phyloP scores from a whole-genome alignment of 1,140 invertebrate species.

The Sitophilus oryzae region DNA sequence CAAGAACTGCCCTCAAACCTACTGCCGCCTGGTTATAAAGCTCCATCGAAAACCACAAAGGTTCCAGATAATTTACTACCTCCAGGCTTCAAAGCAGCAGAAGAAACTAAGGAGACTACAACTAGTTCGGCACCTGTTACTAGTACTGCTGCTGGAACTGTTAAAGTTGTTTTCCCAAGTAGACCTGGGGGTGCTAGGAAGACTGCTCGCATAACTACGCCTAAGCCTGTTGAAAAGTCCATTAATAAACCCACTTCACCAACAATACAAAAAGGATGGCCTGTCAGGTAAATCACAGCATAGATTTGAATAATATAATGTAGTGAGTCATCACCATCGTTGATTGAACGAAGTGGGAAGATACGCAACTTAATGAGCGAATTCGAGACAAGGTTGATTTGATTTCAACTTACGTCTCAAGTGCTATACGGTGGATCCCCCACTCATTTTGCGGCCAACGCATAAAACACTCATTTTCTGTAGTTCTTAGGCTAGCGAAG shows the following conservation, averaged over 20 bases:
- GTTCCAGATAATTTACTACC: constrained; percentile 46
- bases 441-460: too few species aligned
- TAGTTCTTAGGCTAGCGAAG: too few species aligned
- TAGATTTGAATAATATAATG: background rate
- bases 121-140: constrained; percentile 30
- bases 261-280: constrained; percentile 74
- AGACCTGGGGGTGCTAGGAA: constrained; percentile 57
- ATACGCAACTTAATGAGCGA: too few species aligned
- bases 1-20: constrained; percentile 26
- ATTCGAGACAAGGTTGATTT: too few species aligned
- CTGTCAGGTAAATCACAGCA: constrained; percentile 55
- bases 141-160: constrained; percentile 44
- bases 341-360: too few species aligned
- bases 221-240: constrained; percentile 45
- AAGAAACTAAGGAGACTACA: constrained; percentile 17
- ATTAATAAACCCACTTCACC: constrained; percentile 49
- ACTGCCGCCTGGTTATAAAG: background rate
- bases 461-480: too few species aligned
- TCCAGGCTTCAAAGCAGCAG: constrained; percentile 50
- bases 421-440: too few species aligned
- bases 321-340: too few species aligned
- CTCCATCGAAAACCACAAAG: constrained; percentile 5
- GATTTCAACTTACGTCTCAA: too few species aligned
- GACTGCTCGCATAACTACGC: constrained; percentile 54
- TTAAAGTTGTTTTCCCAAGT: constrained; percentile 74